Conservation (phyloP, 2,888 invertebrate genomes). For the Antheraea yamamai region DNA sequence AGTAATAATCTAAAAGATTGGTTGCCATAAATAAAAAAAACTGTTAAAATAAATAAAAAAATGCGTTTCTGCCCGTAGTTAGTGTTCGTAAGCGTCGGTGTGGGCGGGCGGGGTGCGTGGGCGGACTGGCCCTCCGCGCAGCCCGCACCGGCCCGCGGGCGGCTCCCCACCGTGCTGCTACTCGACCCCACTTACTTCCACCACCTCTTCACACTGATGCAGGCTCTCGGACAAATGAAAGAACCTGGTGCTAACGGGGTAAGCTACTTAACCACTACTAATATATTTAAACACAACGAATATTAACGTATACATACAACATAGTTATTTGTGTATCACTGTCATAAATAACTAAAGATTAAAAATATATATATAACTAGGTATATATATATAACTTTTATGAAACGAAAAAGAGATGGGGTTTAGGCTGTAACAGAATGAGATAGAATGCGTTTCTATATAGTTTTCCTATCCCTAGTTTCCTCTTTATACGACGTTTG, state of each 20-base stretch:
- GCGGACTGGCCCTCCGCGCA: constrained; percentile 92
- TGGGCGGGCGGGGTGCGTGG: constrained; percentile 85
- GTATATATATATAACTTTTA: too few relatives aligned
- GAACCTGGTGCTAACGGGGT: constrained; percentile 87
- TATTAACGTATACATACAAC: background rate
- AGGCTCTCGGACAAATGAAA: constrained; percentile 93
- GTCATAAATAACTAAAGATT: too few relatives aligned
- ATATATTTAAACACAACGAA: background rate
- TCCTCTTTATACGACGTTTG: too few relatives aligned
- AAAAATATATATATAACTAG: too few relatives aligned
- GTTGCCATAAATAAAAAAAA: too few relatives aligned
- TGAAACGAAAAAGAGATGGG: too few relatives aligned
- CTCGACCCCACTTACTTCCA: constrained; percentile 94
- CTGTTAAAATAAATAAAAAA: background rate
- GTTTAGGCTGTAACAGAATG: too few relatives aligned
- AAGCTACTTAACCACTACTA: constrained; percentile 37
- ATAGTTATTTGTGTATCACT: background rate
- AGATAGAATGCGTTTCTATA: too few relatives aligned
- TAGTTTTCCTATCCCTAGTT: too few relatives aligned
- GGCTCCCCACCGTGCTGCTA: constrained; percentile 91
- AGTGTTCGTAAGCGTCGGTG: constrained; percentile 95
- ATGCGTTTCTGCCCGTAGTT: constrained; percentile 73
- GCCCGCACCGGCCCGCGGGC: constrained; percentile 92
- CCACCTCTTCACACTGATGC: constrained; percentile 94
- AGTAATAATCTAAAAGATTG: too few relatives aligned